phyloP scores from a whole-genome alignment of 2,113 vertebrate species.

The Pseudopipra pipra region DNA sequence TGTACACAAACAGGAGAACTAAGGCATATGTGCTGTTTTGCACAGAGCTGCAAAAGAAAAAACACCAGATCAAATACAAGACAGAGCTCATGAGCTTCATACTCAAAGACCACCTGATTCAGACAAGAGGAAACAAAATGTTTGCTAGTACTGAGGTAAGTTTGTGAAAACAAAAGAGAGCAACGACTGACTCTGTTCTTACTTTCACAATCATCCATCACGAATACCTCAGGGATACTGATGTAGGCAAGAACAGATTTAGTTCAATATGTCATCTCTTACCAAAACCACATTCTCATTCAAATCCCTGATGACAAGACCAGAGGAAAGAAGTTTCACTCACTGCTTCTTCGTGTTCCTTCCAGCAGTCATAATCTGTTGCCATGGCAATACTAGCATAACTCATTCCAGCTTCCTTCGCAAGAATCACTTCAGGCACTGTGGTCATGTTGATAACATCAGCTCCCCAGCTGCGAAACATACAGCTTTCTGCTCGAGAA shows the following conservation, averaged over 20 bases:
- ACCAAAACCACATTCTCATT: background rate
- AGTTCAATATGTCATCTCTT: background rate
- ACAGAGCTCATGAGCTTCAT: background rate
- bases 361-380: conserved; percentile 98
- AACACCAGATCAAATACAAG: background rate
- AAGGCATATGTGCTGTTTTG: background rate
- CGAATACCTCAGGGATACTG: background rate
- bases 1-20: background rate
- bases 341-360: conserved; percentile 93
- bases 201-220: background rate
- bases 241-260: background rate
- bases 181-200: background rate
- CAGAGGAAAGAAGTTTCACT: conserved; percentile 56
- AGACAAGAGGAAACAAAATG: background rate
- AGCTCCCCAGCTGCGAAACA: conserved; percentile 93
- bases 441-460: conserved; percentile 99
- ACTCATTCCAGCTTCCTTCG: conserved; percentile 92
- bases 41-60: background rate
- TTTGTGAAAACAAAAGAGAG: background rate
- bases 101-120: background rate
- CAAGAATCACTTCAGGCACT: conserved; percentile 94
- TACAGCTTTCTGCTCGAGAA: conserved; percentile 89
- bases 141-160: background rate
- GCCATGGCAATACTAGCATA: conserved; percentile 97
- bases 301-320: background rate